These are phyloP conservation scores for Ceuthmochares aereus DNA, from an alignment of 2,113 vertebrate genomes.

Conservation along the genomic window DNA sequence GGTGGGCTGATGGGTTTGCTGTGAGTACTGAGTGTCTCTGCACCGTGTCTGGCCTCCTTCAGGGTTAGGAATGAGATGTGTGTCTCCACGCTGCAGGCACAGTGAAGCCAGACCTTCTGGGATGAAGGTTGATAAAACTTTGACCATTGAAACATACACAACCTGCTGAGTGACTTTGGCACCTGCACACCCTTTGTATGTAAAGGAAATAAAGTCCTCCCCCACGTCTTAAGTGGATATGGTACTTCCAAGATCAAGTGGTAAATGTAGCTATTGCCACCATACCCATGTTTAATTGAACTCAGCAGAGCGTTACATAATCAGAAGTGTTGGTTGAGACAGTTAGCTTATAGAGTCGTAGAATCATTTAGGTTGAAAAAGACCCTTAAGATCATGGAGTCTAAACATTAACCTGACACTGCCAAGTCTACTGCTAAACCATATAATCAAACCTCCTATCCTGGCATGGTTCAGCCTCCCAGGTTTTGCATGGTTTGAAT, in stretches of 20 bases:
- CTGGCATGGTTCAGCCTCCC: not conserved
- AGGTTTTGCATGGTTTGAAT: not conserved
- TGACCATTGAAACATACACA: not conserved
- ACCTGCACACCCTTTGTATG: not conserved
- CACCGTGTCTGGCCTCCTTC: not conserved
- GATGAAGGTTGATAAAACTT: not conserved
- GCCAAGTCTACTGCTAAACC: not conserved
- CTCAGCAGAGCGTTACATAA: not conserved
- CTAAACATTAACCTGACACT: not conserved
- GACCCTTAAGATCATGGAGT: too few relatives aligned
- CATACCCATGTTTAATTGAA: not conserved
- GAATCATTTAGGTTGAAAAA: too few relatives aligned
- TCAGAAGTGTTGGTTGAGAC: not conserved
- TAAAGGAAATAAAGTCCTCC: not conserved
- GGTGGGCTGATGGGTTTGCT: not conserved
- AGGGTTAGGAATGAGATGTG: not conserved
- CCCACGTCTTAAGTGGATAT: fast-evolving
- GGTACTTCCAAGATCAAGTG: not conserved
- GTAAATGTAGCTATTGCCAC: not conserved
- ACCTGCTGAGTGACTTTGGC: not conserved
- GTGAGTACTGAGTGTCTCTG: not conserved
- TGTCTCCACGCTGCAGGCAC: not conserved
- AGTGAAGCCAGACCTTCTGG: not conserved
- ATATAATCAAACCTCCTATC: not conserved
- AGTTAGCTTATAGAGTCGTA: not conserved